Evolutionary conservation across 1,140 invertebrate species (phyloP), one percentile per base, ranked within the genome.

Genomic region (Apis florea): DNA sequence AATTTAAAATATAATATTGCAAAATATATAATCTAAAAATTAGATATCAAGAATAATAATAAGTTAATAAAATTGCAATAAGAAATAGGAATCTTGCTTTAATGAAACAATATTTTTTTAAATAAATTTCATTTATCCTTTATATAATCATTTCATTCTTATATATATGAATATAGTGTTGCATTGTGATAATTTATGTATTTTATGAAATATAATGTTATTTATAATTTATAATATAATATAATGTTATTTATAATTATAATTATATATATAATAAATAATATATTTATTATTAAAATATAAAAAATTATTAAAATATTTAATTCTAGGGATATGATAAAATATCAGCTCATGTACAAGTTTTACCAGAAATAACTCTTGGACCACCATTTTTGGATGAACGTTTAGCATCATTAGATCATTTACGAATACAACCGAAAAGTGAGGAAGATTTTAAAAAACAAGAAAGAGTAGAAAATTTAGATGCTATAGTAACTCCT

Each of bases 361-460:
- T 97, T 77, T 89, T 96, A 77, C 95, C 96, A 11, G 96, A 97
- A 89, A 93, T 95, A 63, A 90, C 90, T 68, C 89, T 96, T 85
- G 74, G 92, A 77, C 90, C 94, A 88, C 88, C 94, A 83, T 85
- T 95, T 83, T 91, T 93, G 82, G 92, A 94, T 74, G 85, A 94
- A 83, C 94, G 94, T 85, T 90, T 90, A 85, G 86, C 71, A 73
- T 94, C 92, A 81, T 91, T 93, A 76, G 91, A 90, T 92, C 92
- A 88, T 84, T 92, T 93, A 84, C 94, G 93, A 85, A 86, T 79
- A 80, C 84, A 67, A 83, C 85, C 64, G 69, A 90, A 84, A 67
- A 88, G 70, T 53, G 79, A 89, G 58, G 51, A 83, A 61, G 85
- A 90, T 31, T 76, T 83, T 13, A 87, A 84, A 47, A 88, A 84